phyloP scores from a whole-genome alignment of 2,797 vertebrate genomes.

The Molossus alvarezi region DNA sequence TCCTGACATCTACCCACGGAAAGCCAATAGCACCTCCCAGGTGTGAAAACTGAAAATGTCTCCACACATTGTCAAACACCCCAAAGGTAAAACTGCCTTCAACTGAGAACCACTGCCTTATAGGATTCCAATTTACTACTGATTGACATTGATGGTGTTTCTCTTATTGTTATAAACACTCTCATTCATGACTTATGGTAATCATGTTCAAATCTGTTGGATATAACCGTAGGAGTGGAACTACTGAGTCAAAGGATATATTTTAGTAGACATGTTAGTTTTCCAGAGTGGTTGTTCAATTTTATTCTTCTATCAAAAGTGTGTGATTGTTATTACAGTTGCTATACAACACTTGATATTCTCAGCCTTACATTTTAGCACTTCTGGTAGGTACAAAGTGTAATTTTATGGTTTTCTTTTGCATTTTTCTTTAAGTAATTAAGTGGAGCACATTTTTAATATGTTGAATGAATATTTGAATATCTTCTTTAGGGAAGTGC shows the following conservation, averaged over 20 bases:
- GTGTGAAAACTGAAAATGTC: neutral
- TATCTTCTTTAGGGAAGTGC: too few species aligned
- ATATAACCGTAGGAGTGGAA: neutral
- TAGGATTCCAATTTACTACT: neutral
- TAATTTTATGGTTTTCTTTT: too few species aligned
- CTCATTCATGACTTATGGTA: neutral
- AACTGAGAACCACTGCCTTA: neutral
- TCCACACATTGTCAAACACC: neutral
- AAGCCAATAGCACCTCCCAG: neutral
- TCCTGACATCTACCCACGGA: neutral
- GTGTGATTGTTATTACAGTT: neutral
- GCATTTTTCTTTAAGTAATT: too few species aligned
- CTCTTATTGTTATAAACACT: neutral
- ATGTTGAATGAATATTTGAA: too few species aligned
- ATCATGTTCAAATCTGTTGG: neutral
- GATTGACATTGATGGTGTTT: neutral
- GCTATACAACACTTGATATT: neutral
- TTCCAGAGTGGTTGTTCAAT: neutral
- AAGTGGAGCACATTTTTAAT: too few species aligned
- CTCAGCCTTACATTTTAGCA: neutral
- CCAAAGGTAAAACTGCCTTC: neutral
- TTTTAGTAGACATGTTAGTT: neutral
- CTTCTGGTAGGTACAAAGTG: neutral
- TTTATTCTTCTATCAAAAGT: neutral
- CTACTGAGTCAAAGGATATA: neutral